Evolutionary conservation across 2,797 vertebrate genomes (phyloP), one percentile per base, ranked within the genome.

Genomic region (Hyperoplus lanceolatus): DNA sequence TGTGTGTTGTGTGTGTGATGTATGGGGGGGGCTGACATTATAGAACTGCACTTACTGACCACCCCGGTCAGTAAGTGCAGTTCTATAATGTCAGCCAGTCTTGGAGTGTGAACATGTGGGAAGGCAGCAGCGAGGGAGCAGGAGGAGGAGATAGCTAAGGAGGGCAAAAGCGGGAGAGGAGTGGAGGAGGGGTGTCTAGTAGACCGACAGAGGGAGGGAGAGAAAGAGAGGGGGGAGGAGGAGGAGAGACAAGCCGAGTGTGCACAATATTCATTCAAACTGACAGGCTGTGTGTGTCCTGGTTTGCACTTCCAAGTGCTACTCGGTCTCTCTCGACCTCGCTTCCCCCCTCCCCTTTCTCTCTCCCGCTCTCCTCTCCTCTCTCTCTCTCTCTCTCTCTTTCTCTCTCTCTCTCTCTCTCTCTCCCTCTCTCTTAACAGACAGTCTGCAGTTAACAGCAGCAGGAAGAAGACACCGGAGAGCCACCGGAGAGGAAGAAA

Each of bases 241-340:
- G 82, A 56, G 78, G 89, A 85, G 91, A 87, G 92, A 88, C 87
- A 84, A 91, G 81, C 90, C 79, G 60, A 90, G 88, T 90, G 89
- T 93, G 93, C 91, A 94, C 92, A 93, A 93, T 93, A 92, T 95
- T 95, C 94, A 95, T 96, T 95, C 94, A 96, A 93, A 95, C 91
- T 94, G 93, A 95, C 93, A 94, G 93, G 85, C 90, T 93, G 92
- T 85, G 83, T 93, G 91, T 94, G 92, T 95, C 94, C 93, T 92
- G 92, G 92, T 91, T 92, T 95, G 92, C 92, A 93, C 93, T 93
- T 90, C 80, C 83, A 85, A 76, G 79, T 83, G 82, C 84, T 80
- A 56, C 80, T 60, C 81, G 10, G 59, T 79, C 80, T 61, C 77
- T 63, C 64, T 63, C 73, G 4, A 53, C 13, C 75, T 50, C 58